Evolutionary conservation across 2,888 invertebrate species (phyloP).

Genomic region (Apotomis turbidana): DNA sequence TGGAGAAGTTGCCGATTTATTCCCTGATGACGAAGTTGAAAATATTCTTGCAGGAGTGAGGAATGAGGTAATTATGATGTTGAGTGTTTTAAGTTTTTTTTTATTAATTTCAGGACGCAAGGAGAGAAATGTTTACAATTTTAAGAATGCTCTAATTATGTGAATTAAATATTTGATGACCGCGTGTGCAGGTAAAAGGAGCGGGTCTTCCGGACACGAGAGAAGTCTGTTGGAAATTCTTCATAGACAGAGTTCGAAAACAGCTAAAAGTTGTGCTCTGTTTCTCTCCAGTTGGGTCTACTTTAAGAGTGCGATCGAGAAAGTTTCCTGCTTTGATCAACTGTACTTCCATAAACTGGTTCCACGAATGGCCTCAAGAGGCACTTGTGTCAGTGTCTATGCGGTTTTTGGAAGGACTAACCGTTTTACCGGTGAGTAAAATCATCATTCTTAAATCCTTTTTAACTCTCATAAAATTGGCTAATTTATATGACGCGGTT

Average conservation of each 20-base stretch:
- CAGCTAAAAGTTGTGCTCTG: constrained; percentile 97
- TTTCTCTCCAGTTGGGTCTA: constrained; percentile 98
- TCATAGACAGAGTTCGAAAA: constrained; percentile 96
- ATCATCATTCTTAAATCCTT: not conserved
- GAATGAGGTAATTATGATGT: constrained; percentile 85
- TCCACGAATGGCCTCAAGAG: constrained; percentile 99
- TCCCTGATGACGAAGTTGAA: constrained; percentile 98
- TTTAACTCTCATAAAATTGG: no score
- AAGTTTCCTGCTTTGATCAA: constrained; percentile 98
- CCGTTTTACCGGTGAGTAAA: constrained; percentile 88
- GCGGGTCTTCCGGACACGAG: constrained; percentile 95
- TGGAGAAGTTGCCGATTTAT: constrained; percentile 97
- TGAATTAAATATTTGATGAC: not conserved
- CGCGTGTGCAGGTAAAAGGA: constrained; percentile 86
- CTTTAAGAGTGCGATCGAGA: constrained; percentile 93
- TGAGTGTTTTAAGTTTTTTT: not conserved
- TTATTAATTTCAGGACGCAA: no score
- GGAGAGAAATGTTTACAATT: no score
- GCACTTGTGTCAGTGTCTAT: constrained; percentile 97
- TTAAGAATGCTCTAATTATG: not conserved
- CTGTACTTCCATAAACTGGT: constrained; percentile 98
- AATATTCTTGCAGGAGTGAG: constrained; percentile 94
- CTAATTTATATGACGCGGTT: no score
- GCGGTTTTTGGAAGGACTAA: constrained; percentile 92
- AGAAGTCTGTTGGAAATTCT: constrained; percentile 99